These are phyloP conservation scores for Aviceda subcristata DNA, from an alignment of 2,113 vertebrate genomes.

Conservation along the genomic window DNA sequence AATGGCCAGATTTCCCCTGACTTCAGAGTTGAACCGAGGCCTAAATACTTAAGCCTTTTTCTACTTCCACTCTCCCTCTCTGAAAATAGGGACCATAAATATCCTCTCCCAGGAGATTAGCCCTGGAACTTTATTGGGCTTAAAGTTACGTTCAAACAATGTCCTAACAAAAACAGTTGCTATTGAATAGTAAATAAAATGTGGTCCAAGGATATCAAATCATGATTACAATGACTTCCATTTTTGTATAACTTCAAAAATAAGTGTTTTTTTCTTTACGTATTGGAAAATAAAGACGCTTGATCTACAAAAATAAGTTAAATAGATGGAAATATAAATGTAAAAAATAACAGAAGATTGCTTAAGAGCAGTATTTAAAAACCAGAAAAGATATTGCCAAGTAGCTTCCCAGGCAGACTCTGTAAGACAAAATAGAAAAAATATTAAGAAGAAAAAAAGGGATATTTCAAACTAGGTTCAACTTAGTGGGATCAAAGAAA, in stretches of 20 bases:
- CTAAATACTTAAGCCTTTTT: constrained; percentile 43
- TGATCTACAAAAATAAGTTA: background rate
- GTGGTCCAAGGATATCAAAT: background rate
- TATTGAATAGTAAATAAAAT: constrained; percentile 45
- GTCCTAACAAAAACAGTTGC: constrained; percentile 39
- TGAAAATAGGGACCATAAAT: constrained; percentile 56
- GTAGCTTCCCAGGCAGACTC: background rate
- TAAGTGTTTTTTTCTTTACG: background rate
- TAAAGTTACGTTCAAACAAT: constrained; percentile 13
- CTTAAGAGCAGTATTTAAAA: background rate
- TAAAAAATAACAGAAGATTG: background rate
- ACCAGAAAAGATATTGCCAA: background rate
- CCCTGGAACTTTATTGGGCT: constrained; percentile 16
- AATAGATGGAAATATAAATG: background rate
- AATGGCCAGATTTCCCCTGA: background rate
- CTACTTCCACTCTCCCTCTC: background rate
- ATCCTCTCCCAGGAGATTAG: constrained; percentile 34
- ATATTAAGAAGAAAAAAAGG: background rate
- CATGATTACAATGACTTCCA: constrained; percentile 32
- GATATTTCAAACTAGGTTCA: background rate
- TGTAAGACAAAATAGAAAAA: background rate
- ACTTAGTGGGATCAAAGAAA: background rate
- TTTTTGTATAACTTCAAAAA: constrained; percentile 36
- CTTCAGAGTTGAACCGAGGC: background rate
- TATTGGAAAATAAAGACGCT: constrained; percentile 10